A percentile compares a stretch with the other conserved stretches of the same genome.
Evolutionary conservation across 1,140 invertebrate species (phyloP).

Genomic region (Antheraea pernyi): DNA sequence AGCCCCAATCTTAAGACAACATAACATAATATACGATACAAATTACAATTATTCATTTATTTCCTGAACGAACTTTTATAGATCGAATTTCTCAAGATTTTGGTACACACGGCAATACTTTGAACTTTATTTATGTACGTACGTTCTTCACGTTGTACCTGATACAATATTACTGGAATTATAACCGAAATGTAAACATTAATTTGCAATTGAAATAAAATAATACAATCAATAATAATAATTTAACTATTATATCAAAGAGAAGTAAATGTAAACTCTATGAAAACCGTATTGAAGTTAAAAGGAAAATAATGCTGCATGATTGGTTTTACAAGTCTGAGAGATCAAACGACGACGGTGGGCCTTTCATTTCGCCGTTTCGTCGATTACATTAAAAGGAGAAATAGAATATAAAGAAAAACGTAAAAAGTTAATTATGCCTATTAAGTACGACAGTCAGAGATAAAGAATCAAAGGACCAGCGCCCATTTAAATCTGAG

Average conservation of each 20-base stretch:
- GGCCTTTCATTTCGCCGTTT: conserved; percentile 32
- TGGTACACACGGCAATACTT: no score
- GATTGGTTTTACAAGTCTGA: conserved; percentile 36
- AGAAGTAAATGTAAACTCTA: conserved; percentile 17
- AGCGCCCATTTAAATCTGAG: conserved; percentile 17
- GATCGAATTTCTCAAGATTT: no score
- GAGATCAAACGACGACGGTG: conserved; percentile 28
- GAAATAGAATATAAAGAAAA: conserved; percentile 22
- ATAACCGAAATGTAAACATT: not conserved
- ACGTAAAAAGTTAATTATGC: conserved; percentile 32
- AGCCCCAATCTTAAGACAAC: no score
- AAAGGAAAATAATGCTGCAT: conserved; percentile 33
- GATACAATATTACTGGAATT: no score
- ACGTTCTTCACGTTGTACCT: no score
- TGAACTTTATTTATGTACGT: no score
- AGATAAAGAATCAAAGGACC: conserved; percentile 44
- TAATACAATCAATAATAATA: conserved; percentile 6
- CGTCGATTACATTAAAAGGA: conserved; percentile 32
- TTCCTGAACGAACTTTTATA: no score
- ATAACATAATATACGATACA: no score
- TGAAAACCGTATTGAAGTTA: conserved; percentile 26
- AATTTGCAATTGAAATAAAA: not conserved
- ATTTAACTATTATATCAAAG: conserved; percentile 16
- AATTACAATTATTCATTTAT: no score
- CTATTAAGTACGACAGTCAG: conserved; percentile 30